phyloP scores from a whole-genome alignment of 1,140 invertebrate genomes.

The Ceratoteleas bidentatus region DNA sequence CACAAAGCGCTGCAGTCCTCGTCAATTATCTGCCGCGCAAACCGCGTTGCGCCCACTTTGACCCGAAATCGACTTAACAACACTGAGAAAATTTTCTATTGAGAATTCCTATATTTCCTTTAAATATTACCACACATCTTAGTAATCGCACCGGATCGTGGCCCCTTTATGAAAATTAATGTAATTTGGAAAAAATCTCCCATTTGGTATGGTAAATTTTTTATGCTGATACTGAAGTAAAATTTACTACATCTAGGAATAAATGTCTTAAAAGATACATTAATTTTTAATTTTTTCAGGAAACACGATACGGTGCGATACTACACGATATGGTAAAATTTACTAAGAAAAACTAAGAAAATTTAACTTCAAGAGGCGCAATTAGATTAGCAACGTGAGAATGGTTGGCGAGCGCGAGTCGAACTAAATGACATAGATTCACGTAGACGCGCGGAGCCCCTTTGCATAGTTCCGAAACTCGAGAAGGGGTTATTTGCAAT shows the following conservation, averaged over 20 bases:
- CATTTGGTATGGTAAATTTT: too few species aligned
- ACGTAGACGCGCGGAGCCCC: constrained; percentile 43
- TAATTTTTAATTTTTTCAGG: not conserved
- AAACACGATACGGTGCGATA: not conserved
- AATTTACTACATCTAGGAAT: not conserved
- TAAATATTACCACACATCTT: too few species aligned
- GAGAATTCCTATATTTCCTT: too few species aligned
- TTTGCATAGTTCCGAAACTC: constrained; percentile 62
- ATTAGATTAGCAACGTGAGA: constrained; percentile 46
- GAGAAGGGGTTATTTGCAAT: constrained; percentile 71
- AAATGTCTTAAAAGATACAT: not conserved
- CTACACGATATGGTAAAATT: too few species aligned
- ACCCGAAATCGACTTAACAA: not conserved
- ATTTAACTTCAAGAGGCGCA: not conserved
- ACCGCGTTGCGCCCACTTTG: not conserved
- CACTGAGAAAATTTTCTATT: not conserved
- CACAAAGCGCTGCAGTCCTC: constrained; percentile 25
- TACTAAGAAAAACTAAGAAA: not conserved
- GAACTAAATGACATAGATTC: constrained; percentile 62
- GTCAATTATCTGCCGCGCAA: constrained; percentile 23
- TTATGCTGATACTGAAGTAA: too few species aligned
- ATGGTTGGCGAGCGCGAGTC: constrained; percentile 41
- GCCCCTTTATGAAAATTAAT: too few species aligned
- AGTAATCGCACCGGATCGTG: too few species aligned
- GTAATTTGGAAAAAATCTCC: too few species aligned